Base-by-base conservation (phyloP, 2,797 vertebrate species). In the Lithobates sylvaticus region DNA sequence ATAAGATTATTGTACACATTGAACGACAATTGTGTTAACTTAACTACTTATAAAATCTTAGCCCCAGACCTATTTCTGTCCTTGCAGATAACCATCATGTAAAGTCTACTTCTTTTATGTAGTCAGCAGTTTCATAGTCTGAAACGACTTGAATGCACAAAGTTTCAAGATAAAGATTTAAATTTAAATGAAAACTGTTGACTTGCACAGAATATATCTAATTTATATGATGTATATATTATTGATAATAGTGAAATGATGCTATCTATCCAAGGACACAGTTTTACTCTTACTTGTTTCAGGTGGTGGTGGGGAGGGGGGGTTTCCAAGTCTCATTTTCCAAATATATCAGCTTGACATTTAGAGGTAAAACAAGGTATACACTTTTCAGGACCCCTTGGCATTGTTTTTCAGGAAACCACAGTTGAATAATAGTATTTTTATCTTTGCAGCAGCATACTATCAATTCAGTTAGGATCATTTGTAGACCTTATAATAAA, bases 361-460 rank as follows among this genome's bases (percentile, higher is more conserved):
- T 42, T n/a, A 42, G 44, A 78, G 50, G 44, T 70, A 67, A 9
- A 42, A 80, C 69, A 79, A 73, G 71, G 69, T 27, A 65, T 68
- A 18, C 32, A 58, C 76, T 86, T 82, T 77, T 70, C 44, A 82
- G 74, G 72, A 71, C 47, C 42, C 73, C n/a, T 64, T 71, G 71
- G 79, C 71, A 26, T 76, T 76, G 44, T 76, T 86, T 65, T 75
- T 74, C 67, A 64, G 67, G 42, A 72, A 81, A 70, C 65, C 65
- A 67, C 27, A 27, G 13, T 76, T 64, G 50, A 61, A 27, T 65
- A 47, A 74, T 34, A 82, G 81, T 16, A 21, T 42, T 76, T 58
- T 76, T 44, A 78, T 69, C 23, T 67, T 67, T 21, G 61, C 42
- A 65, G 78, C 32, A 58, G 27, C 73, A 77, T 16, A 71, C 58